Evolutionary conservation across 2,113 vertebrate genomes (phyloP).

Genomic region (Quiscalus mexicanus): DNA sequence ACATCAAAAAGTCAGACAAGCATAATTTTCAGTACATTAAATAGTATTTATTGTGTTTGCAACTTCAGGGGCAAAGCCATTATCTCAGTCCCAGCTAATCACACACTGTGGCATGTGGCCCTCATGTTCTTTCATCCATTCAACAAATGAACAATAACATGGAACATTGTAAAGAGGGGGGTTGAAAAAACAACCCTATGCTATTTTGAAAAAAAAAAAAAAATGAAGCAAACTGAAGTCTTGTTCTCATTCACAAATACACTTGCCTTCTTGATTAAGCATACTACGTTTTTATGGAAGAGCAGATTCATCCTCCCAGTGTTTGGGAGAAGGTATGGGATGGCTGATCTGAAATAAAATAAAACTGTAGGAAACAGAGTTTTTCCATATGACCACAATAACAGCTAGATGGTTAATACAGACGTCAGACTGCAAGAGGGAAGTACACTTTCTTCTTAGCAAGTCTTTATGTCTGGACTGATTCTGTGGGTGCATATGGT

Average conservation of each 20-base stretch:
- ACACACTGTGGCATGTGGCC: not conserved
- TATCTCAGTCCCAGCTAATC: not conserved
- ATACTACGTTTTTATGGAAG: not conserved
- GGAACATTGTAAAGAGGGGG: not conserved
- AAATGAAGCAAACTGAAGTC: not conserved
- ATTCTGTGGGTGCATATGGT: not conserved
- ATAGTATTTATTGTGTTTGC: conserved; percentile 66
- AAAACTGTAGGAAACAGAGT: not conserved
- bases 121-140: conserved; percentile 2
- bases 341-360: not conserved
- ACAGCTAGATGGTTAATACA: not conserved
- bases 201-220: not conserved
- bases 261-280: not conserved
- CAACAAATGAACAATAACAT: conserved; percentile 13
- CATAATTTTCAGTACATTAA: conserved; percentile 38
- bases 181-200: not conserved
- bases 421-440: not conserved
- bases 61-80: conserved; percentile 7
- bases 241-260: not conserved
- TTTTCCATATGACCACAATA: not conserved
- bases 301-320: not conserved
- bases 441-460: not conserved
- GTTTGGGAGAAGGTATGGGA: not conserved
- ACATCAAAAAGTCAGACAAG: not conserved
- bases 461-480: not conserved